A percentile compares a stretch with the other conserved stretches of the same genome.
phyloP scores from a whole-genome alignment of 2,888 invertebrate species.

The Shargacucullia verbasci region DNA sequence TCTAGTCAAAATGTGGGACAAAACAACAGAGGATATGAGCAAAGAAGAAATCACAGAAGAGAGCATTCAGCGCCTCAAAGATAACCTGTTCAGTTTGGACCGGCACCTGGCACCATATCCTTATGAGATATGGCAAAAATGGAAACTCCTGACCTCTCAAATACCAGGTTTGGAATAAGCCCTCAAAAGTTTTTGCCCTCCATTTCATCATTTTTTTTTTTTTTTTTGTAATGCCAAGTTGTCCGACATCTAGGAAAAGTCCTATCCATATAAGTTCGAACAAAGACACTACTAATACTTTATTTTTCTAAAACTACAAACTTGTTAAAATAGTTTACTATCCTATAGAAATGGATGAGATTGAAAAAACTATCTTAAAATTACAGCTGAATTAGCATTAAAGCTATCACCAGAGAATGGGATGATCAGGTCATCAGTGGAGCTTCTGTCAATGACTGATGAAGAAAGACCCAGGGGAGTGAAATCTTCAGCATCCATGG shows the following conservation, averaged over 20 bases:
- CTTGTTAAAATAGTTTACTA: too few species aligned
- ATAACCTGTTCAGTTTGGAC: slow-evolving; percentile 93
- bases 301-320: too few species aligned
- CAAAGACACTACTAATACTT: too few species aligned
- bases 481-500: slow-evolving; percentile 66
- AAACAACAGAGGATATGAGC: slow-evolving; percentile 92
- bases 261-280: too few species aligned
- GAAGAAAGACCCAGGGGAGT: slow-evolving; percentile 91
- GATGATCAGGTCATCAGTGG: slow-evolving; percentile 94
- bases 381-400: slow-evolving; percentile 87
- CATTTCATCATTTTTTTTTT: too few species aligned
- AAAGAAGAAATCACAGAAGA: slow-evolving; percentile 90
- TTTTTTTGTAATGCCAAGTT: too few species aligned
- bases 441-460: slow-evolving; percentile 93
- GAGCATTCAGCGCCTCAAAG: slow-evolving; percentile 90
- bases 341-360: too few species aligned
- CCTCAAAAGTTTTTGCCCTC: not conserved
- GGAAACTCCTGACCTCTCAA: slow-evolving; percentile 93
- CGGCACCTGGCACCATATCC: slow-evolving; percentile 96
- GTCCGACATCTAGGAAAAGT: too few species aligned
- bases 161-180: slow-evolving; percentile 86
- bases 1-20: slow-evolving; percentile 96
- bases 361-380: not conserved
- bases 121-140: slow-evolving; percentile 95
- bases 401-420: slow-evolving; percentile 93